phyloP scores from a whole-genome alignment of 2,797 vertebrate genomes.

The Periophthalmus magnuspinnatus region DNA sequence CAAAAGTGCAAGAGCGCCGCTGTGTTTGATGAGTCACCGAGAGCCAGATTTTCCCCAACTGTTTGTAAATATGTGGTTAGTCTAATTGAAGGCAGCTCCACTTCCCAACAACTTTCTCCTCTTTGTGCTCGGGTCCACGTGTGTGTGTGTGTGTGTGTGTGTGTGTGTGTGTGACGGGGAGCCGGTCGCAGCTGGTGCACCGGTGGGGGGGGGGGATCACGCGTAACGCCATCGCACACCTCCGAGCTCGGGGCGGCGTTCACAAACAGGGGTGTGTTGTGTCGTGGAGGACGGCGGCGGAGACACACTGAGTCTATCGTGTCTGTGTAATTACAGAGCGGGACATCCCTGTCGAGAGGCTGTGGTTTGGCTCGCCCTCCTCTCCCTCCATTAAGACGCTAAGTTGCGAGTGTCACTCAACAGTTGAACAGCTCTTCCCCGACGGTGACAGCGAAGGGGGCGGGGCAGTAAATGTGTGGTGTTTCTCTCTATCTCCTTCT shows the following conservation, averaged over 20 bases:
- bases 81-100: slow-evolving; percentile 76
- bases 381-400: slow-evolving; percentile 73
- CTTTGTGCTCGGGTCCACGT: slow-evolving; percentile 30
- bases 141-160: too few relatives aligned
- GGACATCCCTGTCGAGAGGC: slow-evolving; percentile 67
- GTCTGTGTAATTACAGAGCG: slow-evolving; percentile 72
- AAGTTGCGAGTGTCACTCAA: slow-evolving; percentile 74
- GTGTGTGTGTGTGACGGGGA: too few relatives aligned
- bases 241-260: slow-evolving; percentile 27
- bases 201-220: slow-evolving; percentile 41
- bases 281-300: slow-evolving; percentile 20
- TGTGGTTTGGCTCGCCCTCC: slow-evolving; percentile 75
- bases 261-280: slow-evolving; percentile 24
- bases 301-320: slow-evolving; percentile 51
- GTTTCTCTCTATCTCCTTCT: slow-evolving; percentile 8
- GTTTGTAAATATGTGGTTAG: slow-evolving; percentile 80
- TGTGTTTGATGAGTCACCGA: slow-evolving; percentile 72
- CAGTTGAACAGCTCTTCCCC: slow-evolving; percentile 60
- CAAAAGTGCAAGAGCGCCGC: slow-evolving; percentile 76
- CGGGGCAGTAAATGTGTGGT: slow-evolving; percentile 60
- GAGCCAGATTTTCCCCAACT: slow-evolving; percentile 62
- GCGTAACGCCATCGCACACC: slow-evolving; percentile 14
- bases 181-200: slow-evolving; percentile 55
- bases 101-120: slow-evolving; percentile 74
- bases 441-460: slow-evolving; percentile 64